Evolutionary conservation across 2,888 invertebrate species (phyloP).

Genomic region (Geophilus truncorum): DNA sequence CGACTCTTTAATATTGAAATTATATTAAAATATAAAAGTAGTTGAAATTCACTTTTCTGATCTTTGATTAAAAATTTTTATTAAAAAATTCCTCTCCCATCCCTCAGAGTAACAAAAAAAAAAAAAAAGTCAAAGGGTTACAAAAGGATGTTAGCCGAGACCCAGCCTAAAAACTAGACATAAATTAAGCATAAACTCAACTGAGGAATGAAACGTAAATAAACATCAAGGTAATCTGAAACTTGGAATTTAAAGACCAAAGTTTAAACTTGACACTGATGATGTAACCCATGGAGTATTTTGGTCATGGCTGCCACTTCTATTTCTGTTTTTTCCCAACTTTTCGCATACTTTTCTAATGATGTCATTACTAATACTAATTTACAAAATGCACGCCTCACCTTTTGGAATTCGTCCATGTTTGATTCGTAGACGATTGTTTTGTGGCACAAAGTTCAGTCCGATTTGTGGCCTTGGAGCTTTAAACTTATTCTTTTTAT

Average conservation of each 20-base stretch:
- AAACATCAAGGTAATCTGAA: too few species aligned
- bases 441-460: neutral
- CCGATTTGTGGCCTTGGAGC: neutral
- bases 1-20: too few species aligned
- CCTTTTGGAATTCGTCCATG: slow-evolving; percentile 17
- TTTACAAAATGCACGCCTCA: neutral
- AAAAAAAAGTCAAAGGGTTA: slow-evolving; percentile 2
- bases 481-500: neutral
- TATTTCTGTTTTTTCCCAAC: neutral
- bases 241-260: neutral
- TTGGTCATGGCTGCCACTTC: slow-evolving; percentile 7
- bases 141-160: neutral
- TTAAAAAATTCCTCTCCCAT: neutral
- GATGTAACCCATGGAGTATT: neutral
- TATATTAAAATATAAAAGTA: neutral
- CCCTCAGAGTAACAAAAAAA: neutral
- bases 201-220: neutral
- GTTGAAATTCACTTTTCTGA: neutral
- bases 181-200: neutral
- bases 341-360: neutral
- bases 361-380: too few species aligned
- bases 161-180: neutral
- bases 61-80: neutral
- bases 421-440: neutral
- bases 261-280: slow-evolving; percentile 23